Conservation (phyloP, 2,888 invertebrate genomes). For the Homarus gammarus region DNA sequence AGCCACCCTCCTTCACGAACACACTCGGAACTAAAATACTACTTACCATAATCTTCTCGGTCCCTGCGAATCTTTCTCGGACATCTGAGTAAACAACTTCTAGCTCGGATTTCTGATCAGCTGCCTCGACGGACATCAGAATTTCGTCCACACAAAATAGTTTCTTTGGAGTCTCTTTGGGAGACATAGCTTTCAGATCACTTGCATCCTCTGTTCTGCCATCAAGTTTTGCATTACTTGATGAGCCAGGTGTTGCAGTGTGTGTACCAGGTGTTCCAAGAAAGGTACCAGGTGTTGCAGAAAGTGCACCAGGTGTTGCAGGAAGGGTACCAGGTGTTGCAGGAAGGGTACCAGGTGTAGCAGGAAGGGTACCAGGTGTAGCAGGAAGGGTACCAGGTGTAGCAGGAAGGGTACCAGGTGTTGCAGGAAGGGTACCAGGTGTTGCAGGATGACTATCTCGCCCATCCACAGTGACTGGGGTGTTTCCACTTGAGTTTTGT, state of each 20-base stretch:
- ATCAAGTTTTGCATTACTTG: neutral
- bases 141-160: slow-evolving; percentile 50
- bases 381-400: neutral
- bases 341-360: too few relatives aligned
- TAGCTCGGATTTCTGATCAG: slow-evolving; percentile 46
- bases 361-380: neutral
- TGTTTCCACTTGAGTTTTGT: neutral
- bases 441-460: neutral
- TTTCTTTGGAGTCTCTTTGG: slow-evolving; percentile 29
- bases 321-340: neutral
- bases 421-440: neutral
- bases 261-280: neutral
- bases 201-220: neutral
- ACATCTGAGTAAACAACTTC: slow-evolving; percentile 55
- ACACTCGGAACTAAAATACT: neutral
- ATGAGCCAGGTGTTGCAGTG: neutral
- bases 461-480: too few relatives aligned
- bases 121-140: slow-evolving; percentile 35
- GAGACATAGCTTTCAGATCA: neutral
- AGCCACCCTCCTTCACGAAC: neutral
- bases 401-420: too few relatives aligned
- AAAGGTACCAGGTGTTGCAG: neutral
- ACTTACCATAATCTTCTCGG: slow-evolving; percentile 45
- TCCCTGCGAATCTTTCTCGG: neutral
- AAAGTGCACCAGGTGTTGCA: neutral